Conservation (phyloP, 2,113 vertebrate genomes). For the Clarias gariepinus region DNA sequence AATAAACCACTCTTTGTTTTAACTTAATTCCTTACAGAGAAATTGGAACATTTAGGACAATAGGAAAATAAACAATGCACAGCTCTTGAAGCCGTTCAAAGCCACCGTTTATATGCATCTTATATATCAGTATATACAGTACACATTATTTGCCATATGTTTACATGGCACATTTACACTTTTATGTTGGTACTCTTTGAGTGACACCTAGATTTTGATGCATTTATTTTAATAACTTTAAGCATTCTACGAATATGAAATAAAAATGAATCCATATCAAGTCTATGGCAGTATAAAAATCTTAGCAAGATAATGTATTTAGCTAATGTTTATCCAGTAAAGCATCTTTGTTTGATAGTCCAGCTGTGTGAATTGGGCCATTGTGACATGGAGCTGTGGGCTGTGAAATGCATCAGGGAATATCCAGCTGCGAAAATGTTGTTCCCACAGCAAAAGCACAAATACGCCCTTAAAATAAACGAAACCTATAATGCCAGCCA, state of each 20-base stretch:
- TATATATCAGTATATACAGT: too few species aligned
- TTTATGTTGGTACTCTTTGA: neutral
- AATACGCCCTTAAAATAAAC: constrained; percentile 21
- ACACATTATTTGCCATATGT: too few species aligned
- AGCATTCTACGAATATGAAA: neutral
- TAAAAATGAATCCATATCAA: neutral
- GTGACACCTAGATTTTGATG: neutral
- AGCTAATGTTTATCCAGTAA: neutral
- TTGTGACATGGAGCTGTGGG: neutral
- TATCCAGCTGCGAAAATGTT: constrained; percentile 37
- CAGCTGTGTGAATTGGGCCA: neutral
- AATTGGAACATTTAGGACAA: neutral
- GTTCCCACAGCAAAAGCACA: neutral
- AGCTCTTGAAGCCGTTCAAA: neutral
- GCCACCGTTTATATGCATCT: too few species aligned
- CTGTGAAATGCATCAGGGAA: constrained; percentile 25
- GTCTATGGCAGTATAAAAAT: neutral
- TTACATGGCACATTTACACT: neutral
- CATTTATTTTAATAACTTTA: neutral
- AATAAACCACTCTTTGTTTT: neutral
- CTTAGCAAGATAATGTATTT: neutral
- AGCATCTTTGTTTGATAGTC: constrained; percentile 9
- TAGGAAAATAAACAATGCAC: neutral
- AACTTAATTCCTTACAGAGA: neutral
- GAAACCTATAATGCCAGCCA: neutral